Evolutionary conservation across 2,888 invertebrate species (phyloP), one percentile per base, ranked within the genome.

Genomic region (Brachynemurus nebulosus): DNA sequence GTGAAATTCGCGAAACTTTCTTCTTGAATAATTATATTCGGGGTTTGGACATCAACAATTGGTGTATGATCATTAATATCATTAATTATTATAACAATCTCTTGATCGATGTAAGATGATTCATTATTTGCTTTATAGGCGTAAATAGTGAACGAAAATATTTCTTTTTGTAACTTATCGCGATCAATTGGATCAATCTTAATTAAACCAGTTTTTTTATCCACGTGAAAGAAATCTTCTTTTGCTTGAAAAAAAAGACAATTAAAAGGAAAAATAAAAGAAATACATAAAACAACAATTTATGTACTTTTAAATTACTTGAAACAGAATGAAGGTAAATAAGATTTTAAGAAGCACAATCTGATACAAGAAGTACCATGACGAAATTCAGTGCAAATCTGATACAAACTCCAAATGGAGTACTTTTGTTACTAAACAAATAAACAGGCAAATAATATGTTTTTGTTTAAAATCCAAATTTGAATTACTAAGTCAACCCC

Each of bases 1-100:
- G 23, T 23, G n/a, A 30, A 30, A 30, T 30, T 14, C 2, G n/a
- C 5, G 6, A 12, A 30, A n/a, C n/a, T 30, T 35, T 38, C 42
- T 42, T 21, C 38, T 20, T 14, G 39, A 30, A 39, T 45, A 21
- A 2, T 7, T 20, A 34, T 16, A 5, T 12, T 14, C 14, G 3
- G 3, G 6, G n/a, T 27, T 16, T 16, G 11, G 4, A 34, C 4
- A 2, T 18, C 20, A 9, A 76, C 71, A 51, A 55, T 53, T 0
- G 85, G 85, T 11, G 54, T 55, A 54, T 83, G 74, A 57, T 86
- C 80, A 57, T 86, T 84, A 20, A 78, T 64, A 53, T 76, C 76
- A 18, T 60, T 56, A 12, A 76, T 63, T 21, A 63, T 58, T 23
- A 67, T 57, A 8, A 54, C 56, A 14, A 66, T 54, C 7, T 47